Conservation (phyloP, 2,797 vertebrate species). For the Pampus argenteus region DNA sequence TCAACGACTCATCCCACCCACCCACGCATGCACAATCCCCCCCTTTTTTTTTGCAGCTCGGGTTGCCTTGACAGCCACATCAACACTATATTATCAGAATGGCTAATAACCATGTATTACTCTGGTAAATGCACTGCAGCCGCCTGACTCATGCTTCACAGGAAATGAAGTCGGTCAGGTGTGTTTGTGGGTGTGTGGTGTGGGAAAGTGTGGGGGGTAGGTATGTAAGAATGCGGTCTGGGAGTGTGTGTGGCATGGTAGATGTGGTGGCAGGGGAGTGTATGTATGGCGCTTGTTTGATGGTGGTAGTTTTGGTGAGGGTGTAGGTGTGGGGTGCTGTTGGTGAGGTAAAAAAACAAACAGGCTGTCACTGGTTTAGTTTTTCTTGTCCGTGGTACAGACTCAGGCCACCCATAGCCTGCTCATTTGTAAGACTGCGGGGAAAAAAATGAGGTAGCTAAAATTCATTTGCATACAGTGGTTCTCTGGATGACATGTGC, state of each 20-base stretch:
- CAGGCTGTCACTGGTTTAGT: conserved; percentile 73
- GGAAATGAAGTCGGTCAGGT: conserved; percentile 81
- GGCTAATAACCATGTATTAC: conserved; percentile 81
- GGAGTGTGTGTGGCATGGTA: conserved; percentile 79
- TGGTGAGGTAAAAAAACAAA: conserved; percentile 81
- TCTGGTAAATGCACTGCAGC: conserved; percentile 79
- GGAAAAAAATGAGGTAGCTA: conserved; percentile 18
- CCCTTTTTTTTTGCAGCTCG: conserved; percentile 50
- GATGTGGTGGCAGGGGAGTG: conserved; percentile 71
- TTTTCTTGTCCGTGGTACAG: conserved; percentile 74
- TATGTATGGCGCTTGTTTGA: conserved; percentile 76
- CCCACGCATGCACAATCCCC: conserved; percentile 59
- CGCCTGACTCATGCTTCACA: conserved; percentile 79
- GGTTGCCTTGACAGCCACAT: conserved; percentile 78
- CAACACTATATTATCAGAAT: conserved; percentile 83
- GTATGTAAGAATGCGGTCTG: conserved; percentile 79
- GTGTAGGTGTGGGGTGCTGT: conserved; percentile 76
- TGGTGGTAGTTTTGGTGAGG: conserved; percentile 75
- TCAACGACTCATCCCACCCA: conserved; percentile 69
- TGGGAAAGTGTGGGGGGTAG: conserved; percentile 76
- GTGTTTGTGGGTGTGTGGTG: conserved; percentile 80
- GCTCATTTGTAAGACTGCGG: conserved; percentile 50
- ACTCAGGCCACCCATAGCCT: conserved; percentile 76
- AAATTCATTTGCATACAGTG: conserved; percentile 21
- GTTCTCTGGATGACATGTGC: conserved; percentile 29